A percentile compares a stretch with the other conserved stretches of the same genome.
phyloP scores from a whole-genome alignment of 2,797 vertebrate genomes.

The Spinibarbus caldwelli region DNA sequence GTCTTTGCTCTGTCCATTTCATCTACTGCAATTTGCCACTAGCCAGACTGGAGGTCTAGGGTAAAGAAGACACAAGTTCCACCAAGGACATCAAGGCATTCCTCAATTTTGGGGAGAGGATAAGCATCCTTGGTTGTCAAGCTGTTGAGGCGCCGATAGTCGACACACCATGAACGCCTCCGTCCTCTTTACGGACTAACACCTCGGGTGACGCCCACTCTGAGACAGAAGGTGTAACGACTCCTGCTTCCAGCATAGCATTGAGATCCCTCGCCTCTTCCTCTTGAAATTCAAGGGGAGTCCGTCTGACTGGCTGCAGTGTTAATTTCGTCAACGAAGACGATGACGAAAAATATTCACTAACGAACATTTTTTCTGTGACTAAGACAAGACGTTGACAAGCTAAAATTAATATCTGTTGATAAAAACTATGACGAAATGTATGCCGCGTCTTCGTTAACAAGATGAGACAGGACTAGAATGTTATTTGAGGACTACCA shows the following conservation, averaged over 20 bases:
- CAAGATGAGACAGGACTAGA: too few species aligned
- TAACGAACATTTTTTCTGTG: too few species aligned
- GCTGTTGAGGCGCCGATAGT: constrained; percentile 29
- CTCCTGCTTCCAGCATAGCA: constrained; percentile 39
- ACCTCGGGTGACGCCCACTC: constrained; percentile 47
- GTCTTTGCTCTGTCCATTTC: constrained; percentile 61
- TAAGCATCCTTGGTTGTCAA: constrained; percentile 46
- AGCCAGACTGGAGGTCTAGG: not conserved
- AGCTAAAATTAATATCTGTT: too few species aligned
- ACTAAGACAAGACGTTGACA: too few species aligned
- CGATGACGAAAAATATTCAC: too few species aligned
- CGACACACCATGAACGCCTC: constrained; percentile 37
- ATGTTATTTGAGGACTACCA: too few species aligned
- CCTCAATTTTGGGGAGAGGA: constrained; percentile 34
- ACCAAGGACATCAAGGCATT: too few species aligned
- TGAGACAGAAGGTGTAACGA: constrained; percentile 16
- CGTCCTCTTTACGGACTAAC: constrained; percentile 44
- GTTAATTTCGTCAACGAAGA: too few species aligned
- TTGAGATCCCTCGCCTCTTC: constrained; percentile 45
- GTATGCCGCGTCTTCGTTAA: too few species aligned
- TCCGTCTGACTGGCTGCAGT: constrained; percentile 40
- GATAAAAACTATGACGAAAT: too few species aligned
- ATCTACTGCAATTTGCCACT: not conserved
- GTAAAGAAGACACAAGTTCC: constrained; percentile 45
- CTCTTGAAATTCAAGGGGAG: constrained; percentile 4